These are phyloP conservation scores for Harpagifer antarcticus DNA, from an alignment of 2,797 vertebrate species.

Conservation along the genomic window DNA sequence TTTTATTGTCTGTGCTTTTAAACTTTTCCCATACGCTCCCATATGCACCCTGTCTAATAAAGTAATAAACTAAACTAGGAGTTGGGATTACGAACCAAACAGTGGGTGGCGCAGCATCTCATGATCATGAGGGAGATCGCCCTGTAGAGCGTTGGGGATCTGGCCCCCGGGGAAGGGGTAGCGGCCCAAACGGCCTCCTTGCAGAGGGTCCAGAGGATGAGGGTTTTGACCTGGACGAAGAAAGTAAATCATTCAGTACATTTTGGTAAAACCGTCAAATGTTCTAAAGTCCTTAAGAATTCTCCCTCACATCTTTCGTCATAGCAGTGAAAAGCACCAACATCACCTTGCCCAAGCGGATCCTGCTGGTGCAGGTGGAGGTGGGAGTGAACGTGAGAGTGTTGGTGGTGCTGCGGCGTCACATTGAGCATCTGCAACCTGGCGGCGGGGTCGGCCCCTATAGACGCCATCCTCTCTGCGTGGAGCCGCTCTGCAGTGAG, in stretches of 20 bases:
- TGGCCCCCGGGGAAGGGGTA: slow-evolving; percentile 95
- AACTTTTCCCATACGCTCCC: too few relatives aligned
- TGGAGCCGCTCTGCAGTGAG: slow-evolving; percentile 97
- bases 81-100: slow-evolving; percentile 88
- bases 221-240: slow-evolving; percentile 87
- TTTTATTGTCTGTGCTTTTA: too few relatives aligned
- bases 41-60: too few relatives aligned
- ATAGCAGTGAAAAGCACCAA: background rate
- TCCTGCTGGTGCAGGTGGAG: slow-evolving; percentile 99
- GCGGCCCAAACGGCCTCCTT: slow-evolving; percentile 92
- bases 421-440: slow-evolving; percentile 99
- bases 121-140: slow-evolving; percentile 95
- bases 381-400: slow-evolving; percentile 99
- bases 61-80: background rate
- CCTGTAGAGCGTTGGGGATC: slow-evolving; percentile 93
- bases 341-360: slow-evolving; percentile 95
- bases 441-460: slow-evolving; percentile 91
- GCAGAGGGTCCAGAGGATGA: slow-evolving; percentile 91
- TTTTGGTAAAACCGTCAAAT: background rate
- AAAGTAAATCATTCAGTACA: slow-evolving; percentile 20
- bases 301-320: too few relatives aligned
- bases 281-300: too few relatives aligned
- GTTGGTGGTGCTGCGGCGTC: slow-evolving; percentile 98
- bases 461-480: slow-evolving; percentile 96
- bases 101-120: slow-evolving; percentile 98